Conservation (phyloP, 2,113 vertebrate genomes). For the Chionis minor region DNA sequence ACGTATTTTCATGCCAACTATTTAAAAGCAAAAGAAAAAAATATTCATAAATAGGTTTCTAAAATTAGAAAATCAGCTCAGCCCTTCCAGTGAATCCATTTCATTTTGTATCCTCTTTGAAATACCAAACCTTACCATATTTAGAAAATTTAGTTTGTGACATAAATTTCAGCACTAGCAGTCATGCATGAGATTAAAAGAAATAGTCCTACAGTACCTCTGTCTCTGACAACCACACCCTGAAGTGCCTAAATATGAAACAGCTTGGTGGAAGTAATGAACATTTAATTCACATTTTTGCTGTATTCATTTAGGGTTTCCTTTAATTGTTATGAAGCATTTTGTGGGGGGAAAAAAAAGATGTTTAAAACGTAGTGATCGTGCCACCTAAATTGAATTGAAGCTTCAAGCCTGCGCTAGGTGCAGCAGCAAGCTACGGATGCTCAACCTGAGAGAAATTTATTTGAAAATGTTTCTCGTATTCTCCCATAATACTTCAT, state of each 20-base stretch:
- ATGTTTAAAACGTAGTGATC: not conserved
- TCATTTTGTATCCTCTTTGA: not conserved
- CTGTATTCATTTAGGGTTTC: not conserved
- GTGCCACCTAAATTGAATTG: not conserved
- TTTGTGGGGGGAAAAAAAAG: fast-evolving
- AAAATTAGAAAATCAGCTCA: constrained; percentile 19
- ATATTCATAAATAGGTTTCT: not conserved
- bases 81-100: not conserved
- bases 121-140: constrained; percentile 3
- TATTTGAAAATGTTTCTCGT: not conserved
- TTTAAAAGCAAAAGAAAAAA: constrained; percentile 5
- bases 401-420: not conserved
- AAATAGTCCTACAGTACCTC: not conserved
- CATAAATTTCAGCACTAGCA: not conserved
- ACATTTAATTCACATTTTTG: not conserved
- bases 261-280: not conserved
- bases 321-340: not conserved
- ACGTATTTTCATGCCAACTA: not conserved
- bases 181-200: not conserved
- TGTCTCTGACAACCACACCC: not conserved
- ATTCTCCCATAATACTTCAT: not conserved
- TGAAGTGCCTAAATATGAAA: not conserved
- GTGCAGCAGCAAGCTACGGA: not conserved
- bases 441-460: not conserved
- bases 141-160: constrained; percentile 3